These are phyloP conservation scores for Drosophila punjabiensis DNA, from an alignment of 1,140 invertebrate genomes.

Conservation along the genomic window DNA sequence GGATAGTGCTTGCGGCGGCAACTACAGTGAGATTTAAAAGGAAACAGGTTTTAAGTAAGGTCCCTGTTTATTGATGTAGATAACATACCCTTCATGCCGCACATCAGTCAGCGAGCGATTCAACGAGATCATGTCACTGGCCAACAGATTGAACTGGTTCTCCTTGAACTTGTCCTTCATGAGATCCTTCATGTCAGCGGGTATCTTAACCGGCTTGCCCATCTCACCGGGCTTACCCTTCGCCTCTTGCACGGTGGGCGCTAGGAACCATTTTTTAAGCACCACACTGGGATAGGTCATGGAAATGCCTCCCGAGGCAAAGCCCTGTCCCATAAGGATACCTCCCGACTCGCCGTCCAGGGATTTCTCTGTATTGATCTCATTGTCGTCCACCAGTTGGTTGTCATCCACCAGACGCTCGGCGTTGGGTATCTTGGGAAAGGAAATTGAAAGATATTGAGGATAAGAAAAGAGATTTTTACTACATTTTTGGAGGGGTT, in stretches of 20 bases:
- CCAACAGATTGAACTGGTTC: slow-evolving; percentile 99
- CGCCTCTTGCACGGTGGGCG: slow-evolving; percentile 89
- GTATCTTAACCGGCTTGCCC: slow-evolving; percentile 95
- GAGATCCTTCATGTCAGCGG: slow-evolving; percentile 92
- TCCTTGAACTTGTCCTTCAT: slow-evolving; percentile 98
- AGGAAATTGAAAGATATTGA: neutral
- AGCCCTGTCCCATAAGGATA: slow-evolving; percentile 68
- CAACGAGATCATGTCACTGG: slow-evolving; percentile 98
- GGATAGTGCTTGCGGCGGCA: slow-evolving; percentile 93
- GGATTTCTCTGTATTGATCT: slow-evolving; percentile 84
- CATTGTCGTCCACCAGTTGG: slow-evolving; percentile 82
- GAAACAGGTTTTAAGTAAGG: slow-evolving; percentile 2
- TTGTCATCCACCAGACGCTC: slow-evolving; percentile 79
- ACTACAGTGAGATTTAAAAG: slow-evolving; percentile 86
- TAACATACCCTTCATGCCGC: slow-evolving; percentile 94
- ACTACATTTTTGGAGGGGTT: neutral
- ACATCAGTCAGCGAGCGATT: slow-evolving; percentile 98
- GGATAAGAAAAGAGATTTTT: neutral
- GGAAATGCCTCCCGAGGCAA: slow-evolving; percentile 75
- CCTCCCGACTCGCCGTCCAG: slow-evolving; percentile 69
- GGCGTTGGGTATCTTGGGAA: slow-evolving; percentile 66
- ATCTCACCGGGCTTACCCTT: slow-evolving; percentile 93
- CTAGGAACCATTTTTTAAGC: slow-evolving; percentile 90
- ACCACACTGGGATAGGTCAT: slow-evolving; percentile 80
- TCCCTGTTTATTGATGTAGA: neutral